Percentiles rank a stretch among this genome's conserved stretches.
Evolutionary conservation across 1,140 invertebrate genomes (phyloP).

Genomic region (Brachionus calyciflorus): DNA sequence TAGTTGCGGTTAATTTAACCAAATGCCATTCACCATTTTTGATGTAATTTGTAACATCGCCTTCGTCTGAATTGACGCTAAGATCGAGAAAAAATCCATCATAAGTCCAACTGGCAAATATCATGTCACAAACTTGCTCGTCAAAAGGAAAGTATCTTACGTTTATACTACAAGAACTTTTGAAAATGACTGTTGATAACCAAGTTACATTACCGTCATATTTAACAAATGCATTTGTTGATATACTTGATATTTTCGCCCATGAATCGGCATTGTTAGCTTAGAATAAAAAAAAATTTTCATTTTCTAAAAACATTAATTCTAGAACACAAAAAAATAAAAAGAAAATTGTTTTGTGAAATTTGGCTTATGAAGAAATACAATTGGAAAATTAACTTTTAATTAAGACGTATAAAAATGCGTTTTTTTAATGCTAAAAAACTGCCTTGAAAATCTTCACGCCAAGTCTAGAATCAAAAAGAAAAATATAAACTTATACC

Average conservation of each 20-base stretch:
- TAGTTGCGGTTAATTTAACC: slow-evolving; percentile 69
- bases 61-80: slow-evolving; percentile 52
- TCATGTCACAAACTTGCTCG: slow-evolving; percentile 68
- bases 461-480: too few relatives aligned
- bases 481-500: too few relatives aligned
- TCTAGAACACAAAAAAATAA: too few relatives aligned
- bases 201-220: slow-evolving; percentile 62
- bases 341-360: too few relatives aligned
- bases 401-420: too few relatives aligned
- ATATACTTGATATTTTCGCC: slow-evolving; percentile 41
- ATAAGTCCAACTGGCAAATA: slow-evolving; percentile 42
- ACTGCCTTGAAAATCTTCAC: too few relatives aligned
- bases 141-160: slow-evolving; percentile 66
- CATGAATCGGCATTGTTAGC: slow-evolving; percentile 40
- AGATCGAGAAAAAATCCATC: slow-evolving; percentile 52
- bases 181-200: slow-evolving; percentile 63
- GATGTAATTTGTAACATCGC: slow-evolving; percentile 62
- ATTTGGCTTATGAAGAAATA: too few relatives aligned
- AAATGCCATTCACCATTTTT: slow-evolving; percentile 63
- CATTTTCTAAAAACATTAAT: neutral
- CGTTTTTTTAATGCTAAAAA: too few relatives aligned
- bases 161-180: slow-evolving; percentile 62
- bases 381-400: too few relatives aligned
- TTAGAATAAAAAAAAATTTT: slow-evolving; percentile 3
- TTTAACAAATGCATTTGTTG: slow-evolving; percentile 62